Percentiles rank a stretch among this genome's conserved stretches.
phyloP scores from a whole-genome alignment of 2,797 vertebrate species.

The Enteromius fasciolatus region DNA sequence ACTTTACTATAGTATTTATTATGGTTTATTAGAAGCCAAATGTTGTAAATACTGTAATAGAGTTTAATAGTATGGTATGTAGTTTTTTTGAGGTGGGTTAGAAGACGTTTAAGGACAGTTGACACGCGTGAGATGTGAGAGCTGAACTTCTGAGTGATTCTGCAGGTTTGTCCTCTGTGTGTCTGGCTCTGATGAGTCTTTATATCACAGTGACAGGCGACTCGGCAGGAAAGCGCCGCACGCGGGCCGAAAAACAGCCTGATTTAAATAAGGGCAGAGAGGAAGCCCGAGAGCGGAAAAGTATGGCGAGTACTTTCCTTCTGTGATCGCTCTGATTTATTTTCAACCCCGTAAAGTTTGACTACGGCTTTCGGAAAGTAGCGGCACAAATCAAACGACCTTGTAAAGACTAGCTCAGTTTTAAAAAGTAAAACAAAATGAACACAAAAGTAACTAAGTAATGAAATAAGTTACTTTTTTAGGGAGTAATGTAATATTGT shows the following conservation, averaged over 20 bases:
- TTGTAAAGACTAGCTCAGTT: neutral
- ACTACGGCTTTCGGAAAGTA: slow-evolving; percentile 31
- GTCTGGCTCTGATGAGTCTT: slow-evolving; percentile 55
- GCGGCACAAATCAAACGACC: slow-evolving; percentile 29
- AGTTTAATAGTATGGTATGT: neutral
- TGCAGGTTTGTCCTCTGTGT: slow-evolving; percentile 49
- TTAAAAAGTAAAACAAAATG: too few species aligned
- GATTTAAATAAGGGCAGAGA: slow-evolving; percentile 50
- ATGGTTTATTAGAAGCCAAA: too few species aligned
- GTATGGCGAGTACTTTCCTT: slow-evolving; percentile 28
- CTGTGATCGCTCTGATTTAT: slow-evolving; percentile 37
- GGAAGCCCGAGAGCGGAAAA: slow-evolving; percentile 1
- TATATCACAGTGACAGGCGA: slow-evolving; percentile 58
- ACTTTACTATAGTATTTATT: too few species aligned
- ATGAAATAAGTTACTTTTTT: neutral
- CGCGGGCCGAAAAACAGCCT: slow-evolving; percentile 35
- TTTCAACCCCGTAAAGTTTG: slow-evolving; percentile 19
- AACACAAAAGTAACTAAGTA: too few species aligned
- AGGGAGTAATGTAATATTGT: too few species aligned
- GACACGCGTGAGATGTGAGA: slow-evolving; percentile 18
- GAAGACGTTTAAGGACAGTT: slow-evolving; percentile 31
- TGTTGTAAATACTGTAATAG: too few species aligned
- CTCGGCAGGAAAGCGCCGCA: slow-evolving; percentile 40
- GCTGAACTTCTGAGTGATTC: slow-evolving; percentile 39
- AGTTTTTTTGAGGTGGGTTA: neutral